Base-by-base conservation (phyloP, 2,797 vertebrate species). In the Galago senegalensis region DNA sequence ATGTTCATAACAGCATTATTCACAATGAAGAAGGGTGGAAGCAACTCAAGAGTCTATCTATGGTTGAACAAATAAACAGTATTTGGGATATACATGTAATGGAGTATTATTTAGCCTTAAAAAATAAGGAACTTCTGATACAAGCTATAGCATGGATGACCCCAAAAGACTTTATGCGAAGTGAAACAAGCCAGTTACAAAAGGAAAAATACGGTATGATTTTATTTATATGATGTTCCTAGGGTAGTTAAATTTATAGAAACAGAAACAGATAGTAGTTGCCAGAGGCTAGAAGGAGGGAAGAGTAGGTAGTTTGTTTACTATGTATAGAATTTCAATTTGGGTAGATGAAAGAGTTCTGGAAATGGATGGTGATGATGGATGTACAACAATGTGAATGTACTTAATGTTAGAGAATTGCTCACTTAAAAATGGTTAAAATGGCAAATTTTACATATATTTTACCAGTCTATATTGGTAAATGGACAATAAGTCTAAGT, bases 401-500 rank as follows among this genome's bases (percentile, higher is more conserved):
- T 27, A 61, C 20, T 79, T 46, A 87, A 72, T 63, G n/a, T 5
- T 16, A 77, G 83, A 83, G n/a, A 91, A 65, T 61, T 46, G 0
- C 58, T 65, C 3, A 46, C 34, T 77, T 70, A 63, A 61, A 95
- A 95, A 40, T 76, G 27, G 11, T 34, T 61, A 89, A 69, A 77
- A 37, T 65, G 31, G 1, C 40, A 67, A 58, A 49, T 40, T 82
- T 76, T 76, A 34, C 31, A 1, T 20, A 34, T 69, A 79, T 79
- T 91, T 83, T 29, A 69, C 53, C 29, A 58, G 11, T 49, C 10
- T 49, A 49, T 49, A 12, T 49, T 49, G 46, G 46, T 49, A 49
- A 49, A 49, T 98, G 95, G 98, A 98, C 98, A 98, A 98, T 99
- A 99, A 98, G 98, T 98, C 98, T 98, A 98, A 98, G 98, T 98